phyloP scores from a whole-genome alignment of 30 jellyfish, hydroid and myxozoan genomes.

The Cassiopea xamachana region DNA sequence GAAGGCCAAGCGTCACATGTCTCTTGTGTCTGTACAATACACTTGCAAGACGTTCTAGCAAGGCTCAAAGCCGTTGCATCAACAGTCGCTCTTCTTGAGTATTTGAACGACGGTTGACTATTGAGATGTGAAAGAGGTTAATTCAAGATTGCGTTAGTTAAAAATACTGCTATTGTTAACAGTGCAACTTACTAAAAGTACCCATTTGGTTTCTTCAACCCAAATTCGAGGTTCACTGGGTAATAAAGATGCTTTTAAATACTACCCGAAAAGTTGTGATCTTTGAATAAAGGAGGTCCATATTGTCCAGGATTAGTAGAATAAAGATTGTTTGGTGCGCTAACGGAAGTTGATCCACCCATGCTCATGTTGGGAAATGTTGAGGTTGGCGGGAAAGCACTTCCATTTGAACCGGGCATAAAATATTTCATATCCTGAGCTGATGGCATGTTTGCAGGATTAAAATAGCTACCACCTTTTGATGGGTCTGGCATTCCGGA shows the following conservation, averaged over 20 bases:
- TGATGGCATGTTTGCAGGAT: conserved; percentile 90
- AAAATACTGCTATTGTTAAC: neutral
- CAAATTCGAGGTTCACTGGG: neutral
- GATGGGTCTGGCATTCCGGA: conserved; percentile 92
- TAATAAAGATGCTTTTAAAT: neutral
- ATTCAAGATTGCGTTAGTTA: neutral
- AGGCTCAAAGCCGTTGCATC: neutral
- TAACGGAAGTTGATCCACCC: conserved; percentile 84
- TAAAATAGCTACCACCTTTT: conserved; percentile 76
- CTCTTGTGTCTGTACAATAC: no score
- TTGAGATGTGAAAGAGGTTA: neutral
- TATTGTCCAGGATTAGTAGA: conserved; percentile 85
- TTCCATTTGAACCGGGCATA: conserved; percentile 85
- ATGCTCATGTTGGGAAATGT: conserved; percentile 79
- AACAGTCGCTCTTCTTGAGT: no score
- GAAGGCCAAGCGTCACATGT: no score
- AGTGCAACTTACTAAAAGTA: neutral
- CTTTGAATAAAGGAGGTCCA: conserved; percentile 91
- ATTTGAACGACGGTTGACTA: no score
- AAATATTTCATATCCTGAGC: conserved; percentile 94
- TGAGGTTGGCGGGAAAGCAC: conserved; percentile 90
- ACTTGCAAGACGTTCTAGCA: no score
- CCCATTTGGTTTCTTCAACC: neutral
- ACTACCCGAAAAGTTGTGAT: conserved; percentile 80
- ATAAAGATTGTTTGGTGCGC: conserved; percentile 80